phyloP scores from a whole-genome alignment of 2,797 vertebrate genomes.

The Lithobates pipiens region DNA sequence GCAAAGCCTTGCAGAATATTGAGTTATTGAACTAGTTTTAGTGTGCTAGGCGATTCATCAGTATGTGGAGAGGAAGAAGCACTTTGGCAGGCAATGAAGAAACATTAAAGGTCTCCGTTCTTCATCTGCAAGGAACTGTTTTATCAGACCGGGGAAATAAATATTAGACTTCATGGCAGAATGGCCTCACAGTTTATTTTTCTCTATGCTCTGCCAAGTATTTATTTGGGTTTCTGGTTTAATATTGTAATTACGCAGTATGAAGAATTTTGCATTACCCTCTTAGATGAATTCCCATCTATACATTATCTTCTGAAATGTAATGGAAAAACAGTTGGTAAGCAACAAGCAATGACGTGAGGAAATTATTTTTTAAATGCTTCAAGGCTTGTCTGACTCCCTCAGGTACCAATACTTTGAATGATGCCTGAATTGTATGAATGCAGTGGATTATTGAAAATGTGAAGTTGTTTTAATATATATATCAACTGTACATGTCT shows the following conservation, averaged over 20 bases:
- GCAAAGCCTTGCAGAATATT: constrained; percentile 32
- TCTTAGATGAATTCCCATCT: constrained; percentile 36
- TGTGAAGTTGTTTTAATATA: constrained; percentile 21
- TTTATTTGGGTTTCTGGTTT: constrained; percentile 42
- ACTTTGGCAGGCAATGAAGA: constrained; percentile 54
- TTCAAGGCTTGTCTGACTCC: constrained; percentile 25
- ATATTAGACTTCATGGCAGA: constrained; percentile 45
- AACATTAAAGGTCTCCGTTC: constrained; percentile 35
- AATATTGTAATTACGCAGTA: constrained; percentile 44
- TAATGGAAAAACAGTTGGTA: constrained; percentile 36
- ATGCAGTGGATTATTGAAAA: constrained; percentile 14
- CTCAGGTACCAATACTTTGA: constrained; percentile 12
- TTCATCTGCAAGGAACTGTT: constrained; percentile 46
- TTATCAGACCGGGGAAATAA: constrained; percentile 34
- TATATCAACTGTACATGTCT: not conserved
- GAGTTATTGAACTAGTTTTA: constrained; percentile 47
- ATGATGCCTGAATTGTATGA: not conserved
- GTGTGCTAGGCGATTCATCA: constrained; percentile 32
- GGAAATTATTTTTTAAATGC: constrained; percentile 45
- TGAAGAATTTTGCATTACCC: constrained; percentile 40
- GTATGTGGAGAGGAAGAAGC: constrained; percentile 30
- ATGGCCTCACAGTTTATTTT: constrained; percentile 35
- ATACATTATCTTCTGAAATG: constrained; percentile 46
- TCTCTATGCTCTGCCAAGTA: constrained; percentile 10
- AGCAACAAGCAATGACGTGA: constrained; percentile 27